These are phyloP conservation scores for Nephrocerus scutellatus DNA, from an alignment of 2,888 invertebrate species.

Conservation along the genomic window DNA sequence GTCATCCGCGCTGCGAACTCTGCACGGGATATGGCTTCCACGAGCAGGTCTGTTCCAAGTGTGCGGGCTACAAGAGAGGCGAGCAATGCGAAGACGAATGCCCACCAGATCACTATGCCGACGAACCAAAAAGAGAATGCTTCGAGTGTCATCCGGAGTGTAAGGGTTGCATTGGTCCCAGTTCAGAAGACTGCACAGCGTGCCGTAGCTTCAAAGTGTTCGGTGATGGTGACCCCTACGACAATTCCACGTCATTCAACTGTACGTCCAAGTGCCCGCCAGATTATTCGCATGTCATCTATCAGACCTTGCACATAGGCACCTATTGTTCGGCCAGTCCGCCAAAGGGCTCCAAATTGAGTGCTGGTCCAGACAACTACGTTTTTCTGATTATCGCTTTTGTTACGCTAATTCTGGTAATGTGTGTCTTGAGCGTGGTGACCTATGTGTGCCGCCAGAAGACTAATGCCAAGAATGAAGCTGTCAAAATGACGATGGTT, in stretches of 20 bases:
- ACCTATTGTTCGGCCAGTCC: slow-evolving; percentile 68
- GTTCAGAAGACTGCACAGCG: slow-evolving; percentile 64
- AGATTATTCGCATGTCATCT: slow-evolving; percentile 70
- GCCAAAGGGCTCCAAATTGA: slow-evolving; percentile 31
- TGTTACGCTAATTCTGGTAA: slow-evolving; percentile 45
- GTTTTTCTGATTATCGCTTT: slow-evolving; percentile 39
- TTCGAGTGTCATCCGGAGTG: slow-evolving; percentile 75
- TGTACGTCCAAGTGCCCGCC: slow-evolving; percentile 79
- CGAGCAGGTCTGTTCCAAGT: slow-evolving; percentile 77
- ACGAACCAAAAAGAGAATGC: slow-evolving; percentile 64
- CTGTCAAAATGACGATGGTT: slow-evolving; percentile 85
- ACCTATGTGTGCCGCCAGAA: slow-evolving; percentile 59
- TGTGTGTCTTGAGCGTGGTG: slow-evolving; percentile 52
- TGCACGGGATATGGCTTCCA: slow-evolving; percentile 87
- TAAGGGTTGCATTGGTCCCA: slow-evolving; percentile 73
- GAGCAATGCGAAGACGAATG: slow-evolving; percentile 90
- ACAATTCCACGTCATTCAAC: slow-evolving; percentile 66
- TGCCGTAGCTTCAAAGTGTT: slow-evolving; percentile 74
- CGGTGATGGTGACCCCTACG: slow-evolving; percentile 52
- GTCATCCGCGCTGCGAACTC: slow-evolving; percentile 80
- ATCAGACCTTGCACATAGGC: slow-evolving; percentile 63
- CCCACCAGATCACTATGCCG: slow-evolving; percentile 75
- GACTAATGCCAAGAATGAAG: slow-evolving; percentile 81
- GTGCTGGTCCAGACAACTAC: slow-evolving; percentile 39
- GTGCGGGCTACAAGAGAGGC: slow-evolving; percentile 75